phyloP scores from a whole-genome alignment of 2,113 vertebrate species.

The Rhinogobius similis region DNA sequence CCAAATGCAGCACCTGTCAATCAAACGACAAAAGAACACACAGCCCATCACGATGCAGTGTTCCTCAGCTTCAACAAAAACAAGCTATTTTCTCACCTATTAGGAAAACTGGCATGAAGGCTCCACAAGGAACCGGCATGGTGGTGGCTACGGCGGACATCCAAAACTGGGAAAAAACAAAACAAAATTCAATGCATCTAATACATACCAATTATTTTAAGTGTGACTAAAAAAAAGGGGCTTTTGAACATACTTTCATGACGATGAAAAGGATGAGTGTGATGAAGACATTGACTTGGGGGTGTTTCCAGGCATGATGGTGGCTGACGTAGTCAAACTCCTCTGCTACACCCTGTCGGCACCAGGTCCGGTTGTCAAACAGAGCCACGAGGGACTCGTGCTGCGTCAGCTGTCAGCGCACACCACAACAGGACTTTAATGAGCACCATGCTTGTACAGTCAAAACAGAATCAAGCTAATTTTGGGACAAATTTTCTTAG shows the following conservation, averaged over 20 bases:
- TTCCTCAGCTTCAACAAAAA: neutral
- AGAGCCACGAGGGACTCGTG: conserved; percentile 94
- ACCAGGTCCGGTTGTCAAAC: conserved; percentile 97
- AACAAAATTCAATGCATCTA: neutral
- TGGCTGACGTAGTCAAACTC: conserved; percentile 87
- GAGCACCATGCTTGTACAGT: neutral
- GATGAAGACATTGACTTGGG: conserved; percentile 91
- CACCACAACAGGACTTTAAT: neutral
- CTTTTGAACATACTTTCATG: conserved; percentile 87
- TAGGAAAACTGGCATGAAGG: conserved; percentile 98
- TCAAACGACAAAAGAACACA: conserved; percentile 24
- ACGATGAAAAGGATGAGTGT: conserved; percentile 94
- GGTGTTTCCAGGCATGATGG: conserved; percentile 91
- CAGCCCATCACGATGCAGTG: neutral
- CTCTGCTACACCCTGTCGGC: conserved; percentile 86
- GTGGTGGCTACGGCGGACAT: conserved; percentile 98
- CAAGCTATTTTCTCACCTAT: conserved; percentile 82
- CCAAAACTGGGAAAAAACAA: conserved; percentile 86
- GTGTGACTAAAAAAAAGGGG: neutral
- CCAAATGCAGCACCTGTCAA: conserved; percentile 92
- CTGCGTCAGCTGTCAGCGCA: conserved; percentile 86
- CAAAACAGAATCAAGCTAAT: neutral
- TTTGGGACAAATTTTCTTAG: neutral
- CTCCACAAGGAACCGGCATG: conserved; percentile 96
- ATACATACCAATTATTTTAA: neutral